Percentiles rank a stretch among this genome's conserved stretches.
These are phyloP conservation scores for Rhagonycha lutea DNA, from an alignment of 2,888 invertebrate species.

Conservation along the genomic window DNA sequence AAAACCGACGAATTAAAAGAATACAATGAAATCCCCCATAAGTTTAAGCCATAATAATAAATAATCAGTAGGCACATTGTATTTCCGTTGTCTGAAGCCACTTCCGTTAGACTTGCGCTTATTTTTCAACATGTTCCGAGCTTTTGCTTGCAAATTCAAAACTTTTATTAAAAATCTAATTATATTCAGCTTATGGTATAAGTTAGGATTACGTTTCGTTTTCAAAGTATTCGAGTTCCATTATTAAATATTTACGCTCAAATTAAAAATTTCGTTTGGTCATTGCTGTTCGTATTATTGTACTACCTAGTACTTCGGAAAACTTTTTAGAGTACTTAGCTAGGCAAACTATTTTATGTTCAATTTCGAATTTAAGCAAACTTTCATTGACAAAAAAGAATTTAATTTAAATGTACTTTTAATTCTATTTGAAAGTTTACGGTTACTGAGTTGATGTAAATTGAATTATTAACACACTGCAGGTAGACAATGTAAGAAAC, in stretches of 20 bases:
- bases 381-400: neutral
- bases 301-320: neutral
- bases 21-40: conserved; percentile 44
- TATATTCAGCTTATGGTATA: conserved; percentile 24
- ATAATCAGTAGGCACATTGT: conserved; percentile 49
- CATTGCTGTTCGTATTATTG: neutral
- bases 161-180: conserved; percentile 31
- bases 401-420: neutral
- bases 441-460: neutral
- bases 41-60: conserved; percentile 50
- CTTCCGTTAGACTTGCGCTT: conserved; percentile 34
- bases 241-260: conserved; percentile 22
- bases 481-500: neutral
- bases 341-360: neutral
- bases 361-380: too few species aligned
- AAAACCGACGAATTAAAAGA: conserved; percentile 29
- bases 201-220: conserved; percentile 21
- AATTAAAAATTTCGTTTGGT: conserved; percentile 25
- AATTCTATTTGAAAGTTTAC: neutral
- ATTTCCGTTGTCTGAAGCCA: conserved; percentile 47
- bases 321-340: neutral
- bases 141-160: conserved; percentile 25
- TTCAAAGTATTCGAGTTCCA: conserved; percentile 8
- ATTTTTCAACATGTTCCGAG: conserved; percentile 29
- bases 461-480: neutral